These are phyloP conservation scores for Phacellophora camtschatica DNA, from an alignment of 30 jellyfish, hydroid and myxozoan species.

Conservation along the genomic window DNA sequence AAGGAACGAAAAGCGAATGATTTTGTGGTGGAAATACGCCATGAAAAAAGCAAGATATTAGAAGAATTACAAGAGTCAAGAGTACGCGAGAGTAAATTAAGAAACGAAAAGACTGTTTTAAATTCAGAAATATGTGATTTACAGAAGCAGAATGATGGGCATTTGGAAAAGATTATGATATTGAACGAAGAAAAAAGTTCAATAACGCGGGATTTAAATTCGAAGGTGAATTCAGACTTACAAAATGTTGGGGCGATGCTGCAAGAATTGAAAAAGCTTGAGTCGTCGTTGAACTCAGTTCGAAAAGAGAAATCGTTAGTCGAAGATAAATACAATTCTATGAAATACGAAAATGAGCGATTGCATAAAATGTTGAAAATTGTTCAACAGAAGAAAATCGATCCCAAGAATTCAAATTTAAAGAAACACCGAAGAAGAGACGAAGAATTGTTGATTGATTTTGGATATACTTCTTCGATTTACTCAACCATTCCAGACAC, in stretches of 20 bases:
- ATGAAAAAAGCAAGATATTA: slow-evolving; percentile 8
- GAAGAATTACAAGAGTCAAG: slow-evolving; percentile 24
- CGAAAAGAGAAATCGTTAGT: slow-evolving; percentile 46
- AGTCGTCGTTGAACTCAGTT: slow-evolving; percentile 44
- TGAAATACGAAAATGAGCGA: slow-evolving; percentile 26
- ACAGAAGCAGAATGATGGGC: not conserved
- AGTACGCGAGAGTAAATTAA: slow-evolving; percentile 4
- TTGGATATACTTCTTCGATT: not conserved
- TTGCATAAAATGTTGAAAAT: not conserved
- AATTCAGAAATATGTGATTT: slow-evolving; percentile 1
- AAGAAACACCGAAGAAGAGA: not conserved
- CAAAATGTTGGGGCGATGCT: slow-evolving; percentile 51
- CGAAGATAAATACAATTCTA: slow-evolving; percentile 44
- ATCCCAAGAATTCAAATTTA: not conserved
- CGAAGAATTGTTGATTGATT: not conserved
- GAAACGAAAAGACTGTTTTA: not conserved
- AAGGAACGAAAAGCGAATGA: not conserved
- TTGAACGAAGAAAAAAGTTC: slow-evolving; percentile 15
- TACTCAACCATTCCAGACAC: not conserved
- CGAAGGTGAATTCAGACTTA: slow-evolving; percentile 7
- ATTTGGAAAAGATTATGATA: not conserved
- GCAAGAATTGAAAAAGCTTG: slow-evolving; percentile 40
- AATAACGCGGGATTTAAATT: not conserved
- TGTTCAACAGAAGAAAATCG: not conserved
- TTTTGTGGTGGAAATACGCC: not conserved